Base-by-base conservation (phyloP, 2,797 vertebrate genomes). In the Erithacus rubecula region DNA sequence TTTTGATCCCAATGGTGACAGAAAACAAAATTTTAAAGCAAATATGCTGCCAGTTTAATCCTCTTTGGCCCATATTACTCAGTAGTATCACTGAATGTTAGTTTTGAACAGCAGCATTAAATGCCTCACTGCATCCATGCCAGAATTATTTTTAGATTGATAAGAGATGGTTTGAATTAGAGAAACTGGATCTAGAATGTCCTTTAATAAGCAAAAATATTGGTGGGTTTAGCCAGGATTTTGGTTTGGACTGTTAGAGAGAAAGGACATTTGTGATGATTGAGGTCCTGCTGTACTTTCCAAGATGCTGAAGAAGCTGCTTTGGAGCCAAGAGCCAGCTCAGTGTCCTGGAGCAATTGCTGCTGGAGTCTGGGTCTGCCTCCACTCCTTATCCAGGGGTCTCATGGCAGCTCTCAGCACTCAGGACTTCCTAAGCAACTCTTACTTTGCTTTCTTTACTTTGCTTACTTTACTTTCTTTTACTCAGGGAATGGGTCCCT, bases 151-250 rank as follows among this genome's bases (percentile, higher is more conserved):
- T 94, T 96, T 94, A 92, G 88, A 92, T 90, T 91, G 74, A 39
- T 51, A 23, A 94, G n/a, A 91, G 56, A 56, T 69, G 80, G 59
- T 74, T 96, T 97, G 87, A 94, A 80, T 95, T 93, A 81, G 41
- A 75, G 85, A 94, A 96, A 96, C 34, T 91, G 69, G 43, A 89
- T 64, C 32, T 60, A 86, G n/a, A 91, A 71, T 15, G 26, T 53
- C 19, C 29, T 93, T 78, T 12, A 94, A 62, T 23, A 68, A 39
- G 21, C 3, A 87, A 80, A 91, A 90, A 60, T 59, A 3, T 63
- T 3, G 1, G 5, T 77, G 30, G 4, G 30, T 78, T 85, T 87
- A 83, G 58, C 49, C 93, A 91, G 72, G 41, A 81, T 77, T 92
- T 63, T 75, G 53, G 46, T 51, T 94, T 86, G 79, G 58, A 83